These are phyloP conservation scores for Drosophila micromelanica DNA, from an alignment of 1,140 invertebrate species.

Conservation along the genomic window DNA sequence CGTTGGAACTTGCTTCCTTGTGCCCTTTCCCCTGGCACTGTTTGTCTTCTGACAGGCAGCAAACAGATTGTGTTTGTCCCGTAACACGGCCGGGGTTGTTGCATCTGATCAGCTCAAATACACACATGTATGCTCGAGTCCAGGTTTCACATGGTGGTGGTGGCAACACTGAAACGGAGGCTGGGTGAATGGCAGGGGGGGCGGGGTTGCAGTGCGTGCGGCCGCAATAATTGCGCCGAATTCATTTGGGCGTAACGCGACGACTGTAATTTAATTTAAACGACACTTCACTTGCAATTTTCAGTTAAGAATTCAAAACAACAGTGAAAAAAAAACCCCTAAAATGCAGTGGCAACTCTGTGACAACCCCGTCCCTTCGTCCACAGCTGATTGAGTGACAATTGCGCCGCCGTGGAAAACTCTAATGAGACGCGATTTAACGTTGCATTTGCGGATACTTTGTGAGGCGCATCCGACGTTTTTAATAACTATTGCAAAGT, in stretches of 20 bases:
- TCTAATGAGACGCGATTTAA: slow-evolving; percentile 74
- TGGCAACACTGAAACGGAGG: background rate
- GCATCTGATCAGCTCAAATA: slow-evolving; percentile 25
- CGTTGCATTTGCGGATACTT: slow-evolving; percentile 46
- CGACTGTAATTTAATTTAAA: slow-evolving; percentile 81
- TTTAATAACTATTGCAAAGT: slow-evolving; percentile 78
- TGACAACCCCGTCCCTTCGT: slow-evolving; percentile 16
- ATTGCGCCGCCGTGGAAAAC: slow-evolving; percentile 30
- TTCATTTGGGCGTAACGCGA: slow-evolving; percentile 60
- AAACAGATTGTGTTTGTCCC: slow-evolving; percentile 74
- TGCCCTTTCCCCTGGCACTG: slow-evolving; percentile 30
- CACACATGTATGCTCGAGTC: slow-evolving; percentile 16
- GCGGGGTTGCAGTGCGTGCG: slow-evolving; percentile 30
- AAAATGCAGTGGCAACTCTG: slow-evolving; percentile 17
- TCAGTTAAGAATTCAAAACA: slow-evolving; percentile 50
- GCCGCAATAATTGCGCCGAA: slow-evolving; percentile 54
- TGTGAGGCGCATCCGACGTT: slow-evolving; percentile 43
- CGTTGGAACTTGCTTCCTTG: background rate
- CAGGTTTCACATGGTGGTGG: slow-evolving; percentile 14
- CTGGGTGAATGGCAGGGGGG: background rate
- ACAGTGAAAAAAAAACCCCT: slow-evolving; percentile 33
- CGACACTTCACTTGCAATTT: slow-evolving; percentile 75
- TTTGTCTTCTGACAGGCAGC: slow-evolving; percentile 78
- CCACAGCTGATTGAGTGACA: slow-evolving; percentile 50
- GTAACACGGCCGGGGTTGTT: slow-evolving; percentile 50